Conservation (phyloP, 2,888 invertebrate species). For the Tinea pellionella region DNA sequence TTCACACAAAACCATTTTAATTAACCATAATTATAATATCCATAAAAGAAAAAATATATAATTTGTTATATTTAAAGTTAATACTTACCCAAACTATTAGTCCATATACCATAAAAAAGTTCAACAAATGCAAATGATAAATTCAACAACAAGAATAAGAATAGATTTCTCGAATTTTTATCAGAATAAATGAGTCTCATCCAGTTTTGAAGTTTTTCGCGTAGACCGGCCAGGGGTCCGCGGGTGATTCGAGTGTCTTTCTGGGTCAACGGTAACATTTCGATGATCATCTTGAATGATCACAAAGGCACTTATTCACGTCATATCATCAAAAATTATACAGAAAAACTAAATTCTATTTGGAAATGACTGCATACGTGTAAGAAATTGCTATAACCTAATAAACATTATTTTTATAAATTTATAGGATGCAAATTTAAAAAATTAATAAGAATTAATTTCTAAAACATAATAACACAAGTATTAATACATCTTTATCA, state of each 20-base stretch:
- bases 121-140: slow-evolving; percentile 98
- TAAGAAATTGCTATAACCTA: slow-evolving; percentile 27
- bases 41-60: not conserved
- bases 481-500: not conserved
- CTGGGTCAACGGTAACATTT: slow-evolving; percentile 82
- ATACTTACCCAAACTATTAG: slow-evolving; percentile 81
- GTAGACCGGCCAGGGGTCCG: slow-evolving; percentile 71
- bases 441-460: not conserved
- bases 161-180: slow-evolving; percentile 91
- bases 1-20: too few relatives aligned
- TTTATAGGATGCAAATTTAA: not conserved
- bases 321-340: slow-evolving; percentile 52
- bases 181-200: slow-evolving; percentile 91
- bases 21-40: too few relatives aligned
- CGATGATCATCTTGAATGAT: slow-evolving; percentile 26
- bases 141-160: slow-evolving; percentile 91
- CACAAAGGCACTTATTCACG: slow-evolving; percentile 27
- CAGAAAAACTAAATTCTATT: slow-evolving; percentile 30
- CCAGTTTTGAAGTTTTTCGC: slow-evolving; percentile 82
- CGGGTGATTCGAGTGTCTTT: slow-evolving; percentile 73
- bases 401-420: not conserved
- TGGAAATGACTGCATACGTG: slow-evolving; percentile 59
- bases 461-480: not conserved
- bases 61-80: too few relatives aligned
- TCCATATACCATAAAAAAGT: slow-evolving; percentile 90